These are phyloP conservation scores for Ormyrus labotus DNA, from an alignment of 2,888 invertebrate genomes.

Conservation along the genomic window DNA sequence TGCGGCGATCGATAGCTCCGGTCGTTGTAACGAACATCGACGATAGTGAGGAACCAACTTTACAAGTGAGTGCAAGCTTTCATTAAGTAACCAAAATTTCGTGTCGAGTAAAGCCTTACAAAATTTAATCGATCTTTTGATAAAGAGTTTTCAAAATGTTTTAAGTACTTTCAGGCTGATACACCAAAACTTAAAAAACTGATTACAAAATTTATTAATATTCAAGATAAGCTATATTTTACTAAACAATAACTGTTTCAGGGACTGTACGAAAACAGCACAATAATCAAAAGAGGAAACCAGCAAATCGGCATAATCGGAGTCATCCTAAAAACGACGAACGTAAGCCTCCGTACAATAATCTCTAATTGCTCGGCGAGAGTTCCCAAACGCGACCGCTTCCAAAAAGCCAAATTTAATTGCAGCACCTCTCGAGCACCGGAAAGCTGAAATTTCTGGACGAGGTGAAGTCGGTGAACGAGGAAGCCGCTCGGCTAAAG, in stretches of 20 bases:
- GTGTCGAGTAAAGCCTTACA: too few relatives aligned
- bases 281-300: slow-evolving; percentile 80
- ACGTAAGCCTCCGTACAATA: slow-evolving; percentile 75
- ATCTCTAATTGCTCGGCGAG: too few relatives aligned
- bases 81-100: not conserved
- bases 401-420: not conserved
- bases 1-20: slow-evolving; percentile 80
- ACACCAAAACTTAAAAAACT: too few relatives aligned
- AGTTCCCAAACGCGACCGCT: too few relatives aligned
- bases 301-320: slow-evolving; percentile 88
- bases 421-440: slow-evolving; percentile 69
- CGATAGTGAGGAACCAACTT: slow-evolving; percentile 81
- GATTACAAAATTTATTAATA: too few relatives aligned
- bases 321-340: slow-evolving; percentile 82
- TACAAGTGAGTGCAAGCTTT: slow-evolving; percentile 66
- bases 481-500: slow-evolving; percentile 81
- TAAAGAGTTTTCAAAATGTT: too few relatives aligned
- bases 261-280: slow-evolving; percentile 81
- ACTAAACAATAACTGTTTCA: slow-evolving; percentile 63
- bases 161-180: too few relatives aligned
- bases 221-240: too few relatives aligned
- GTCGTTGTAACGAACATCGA: slow-evolving; percentile 88
- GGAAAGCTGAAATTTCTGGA: slow-evolving; percentile 83
- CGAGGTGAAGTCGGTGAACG: slow-evolving; percentile 82
- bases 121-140: too few relatives aligned